phyloP scores from a whole-genome alignment of 2,888 invertebrate species.

The Oegoconia quadripuncta region DNA sequence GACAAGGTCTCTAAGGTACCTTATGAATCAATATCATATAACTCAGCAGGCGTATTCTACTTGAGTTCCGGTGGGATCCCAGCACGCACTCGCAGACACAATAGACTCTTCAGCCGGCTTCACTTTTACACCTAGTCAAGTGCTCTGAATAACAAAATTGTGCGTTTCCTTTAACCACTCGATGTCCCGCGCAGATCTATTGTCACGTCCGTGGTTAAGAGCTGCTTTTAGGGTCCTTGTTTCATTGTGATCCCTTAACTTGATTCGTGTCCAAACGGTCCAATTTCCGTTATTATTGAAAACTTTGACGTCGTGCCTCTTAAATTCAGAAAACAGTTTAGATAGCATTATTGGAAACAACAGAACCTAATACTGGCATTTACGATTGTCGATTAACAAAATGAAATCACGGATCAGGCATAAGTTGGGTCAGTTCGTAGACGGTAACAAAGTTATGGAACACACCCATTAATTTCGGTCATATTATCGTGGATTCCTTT shows the following conservation, averaged over 20 bases:
- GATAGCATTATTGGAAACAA: no score
- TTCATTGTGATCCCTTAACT: slow-evolving; percentile 44
- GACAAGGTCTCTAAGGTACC: slow-evolving; percentile 31
- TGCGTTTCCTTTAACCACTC: slow-evolving; percentile 39
- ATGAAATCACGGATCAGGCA: neutral
- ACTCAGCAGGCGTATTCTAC: slow-evolving; percentile 32
- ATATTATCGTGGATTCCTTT: slow-evolving; percentile 52
- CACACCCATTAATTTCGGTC: slow-evolving; percentile 53
- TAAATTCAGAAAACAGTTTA: no score
- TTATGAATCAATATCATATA: slow-evolving; percentile 44
- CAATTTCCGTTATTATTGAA: neutral
- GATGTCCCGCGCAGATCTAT: slow-evolving; percentile 41
- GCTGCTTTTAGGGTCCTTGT: slow-evolving; percentile 40
- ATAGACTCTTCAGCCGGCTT: slow-evolving; percentile 47
- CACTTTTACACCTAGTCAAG: slow-evolving; percentile 49
- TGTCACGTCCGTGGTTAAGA: slow-evolving; percentile 47
- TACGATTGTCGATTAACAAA: neutral
- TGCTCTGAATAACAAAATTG: slow-evolving; percentile 52
- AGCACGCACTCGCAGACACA: slow-evolving; percentile 48
- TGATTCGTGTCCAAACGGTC: slow-evolving; percentile 25
- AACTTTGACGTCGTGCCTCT: neutral
- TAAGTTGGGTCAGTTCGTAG: slow-evolving; percentile 23
- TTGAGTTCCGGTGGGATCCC: slow-evolving; percentile 45
- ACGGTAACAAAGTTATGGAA: slow-evolving; percentile 40
- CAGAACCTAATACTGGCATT: no score